Base-by-base conservation (phyloP, 2,113 vertebrate genomes). In the Pygoscelis adeliae region DNA sequence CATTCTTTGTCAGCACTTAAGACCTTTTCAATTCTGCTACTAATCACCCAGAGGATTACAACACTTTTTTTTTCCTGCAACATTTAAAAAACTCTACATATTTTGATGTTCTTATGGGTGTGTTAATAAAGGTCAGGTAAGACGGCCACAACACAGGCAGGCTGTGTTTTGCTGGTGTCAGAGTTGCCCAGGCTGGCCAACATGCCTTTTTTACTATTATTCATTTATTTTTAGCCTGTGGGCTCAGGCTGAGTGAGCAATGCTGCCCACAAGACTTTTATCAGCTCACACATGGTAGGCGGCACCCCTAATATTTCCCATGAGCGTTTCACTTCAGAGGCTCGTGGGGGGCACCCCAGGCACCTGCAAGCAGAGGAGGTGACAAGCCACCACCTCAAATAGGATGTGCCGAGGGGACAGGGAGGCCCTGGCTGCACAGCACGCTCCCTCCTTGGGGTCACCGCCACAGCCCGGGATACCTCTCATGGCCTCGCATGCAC, bases 301-400 rank as follows among this genome's bases (percentile, higher is more conserved):
- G 34, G 55, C 46, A 58, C 53, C 70, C 65, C 17, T 12, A 34
- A 73, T 2, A 2, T n/a, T 23, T 55, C 71, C 69, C 2, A 0
- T 1, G 9, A 67, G 17, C 1, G 0, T 34, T 73, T n/a, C 3
- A 0, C 40, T 46, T 55, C 1, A 1, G 71, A 46, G 30, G 34
- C 9, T 81, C 7, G 4, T 6, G 1, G 0, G 13, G 29, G 52
- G 15, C 62, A 78, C 32, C 62, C 66, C 3, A 8, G 30, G 34
- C 4, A 1, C 30, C 25, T 3, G 0, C 36, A 38, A 59, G 56
- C 85, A 65, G 38, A 63, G 46, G n/a, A 62, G 17, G 38, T 53
- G 46, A 85, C 5, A 2, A 83, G 53, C 23, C 50, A 50, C 36
- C 61, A 53, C 50, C 79, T 59, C 1, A 0, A 69, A 38, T 44